These are phyloP conservation scores for Aurelia sp. DNA, from an alignment of 30 jellyfish, hydroid and myxozoan genomes.

Conservation along the genomic window DNA sequence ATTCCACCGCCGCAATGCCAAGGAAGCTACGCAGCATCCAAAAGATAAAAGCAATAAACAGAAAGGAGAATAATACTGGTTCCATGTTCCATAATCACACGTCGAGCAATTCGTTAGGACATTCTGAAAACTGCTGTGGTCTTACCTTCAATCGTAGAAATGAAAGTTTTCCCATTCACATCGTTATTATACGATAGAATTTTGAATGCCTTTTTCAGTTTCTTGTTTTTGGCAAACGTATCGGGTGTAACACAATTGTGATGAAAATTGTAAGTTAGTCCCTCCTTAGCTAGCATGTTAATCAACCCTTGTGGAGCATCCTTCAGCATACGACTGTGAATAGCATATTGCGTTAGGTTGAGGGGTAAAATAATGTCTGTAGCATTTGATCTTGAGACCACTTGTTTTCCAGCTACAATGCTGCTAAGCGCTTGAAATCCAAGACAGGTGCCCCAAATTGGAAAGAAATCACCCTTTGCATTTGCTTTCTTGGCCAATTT, in stretches of 20 bases:
- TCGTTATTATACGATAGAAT: constrained; percentile 75
- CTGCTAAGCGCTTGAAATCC: constrained; percentile 87
- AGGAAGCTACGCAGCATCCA: too few relatives aligned
- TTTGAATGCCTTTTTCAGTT: constrained; percentile 46
- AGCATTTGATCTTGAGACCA: constrained; percentile 55
- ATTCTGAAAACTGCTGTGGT: too few relatives aligned
- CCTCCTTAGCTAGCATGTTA: constrained; percentile 41
- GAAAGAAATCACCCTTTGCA: constrained; percentile 85
- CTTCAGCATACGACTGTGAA: constrained; percentile 64
- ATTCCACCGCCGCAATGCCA: too few relatives aligned
- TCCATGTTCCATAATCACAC: too few relatives aligned
- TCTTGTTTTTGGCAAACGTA: constrained; percentile 20
- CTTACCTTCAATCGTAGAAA: constrained; percentile 97
- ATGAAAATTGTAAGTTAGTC: constrained; percentile 83
- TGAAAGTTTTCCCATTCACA: constrained; percentile 68
- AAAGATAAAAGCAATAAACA: too few relatives aligned
- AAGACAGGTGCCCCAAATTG: constrained; percentile 98
- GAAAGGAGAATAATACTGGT: too few relatives aligned
- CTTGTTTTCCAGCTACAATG: constrained; percentile 65
- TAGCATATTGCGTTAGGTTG: constrained; percentile 45
- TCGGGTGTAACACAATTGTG: constrained; percentile 89
- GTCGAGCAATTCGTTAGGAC: too few relatives aligned
- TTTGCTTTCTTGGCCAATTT: constrained; percentile 74
- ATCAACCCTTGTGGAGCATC: constrained; percentile 55
- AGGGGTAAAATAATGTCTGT: constrained; percentile 67